Evolutionary conservation across 2,113 vertebrate species (phyloP).

Genomic region (Leptobrachium leishanense): DNA sequence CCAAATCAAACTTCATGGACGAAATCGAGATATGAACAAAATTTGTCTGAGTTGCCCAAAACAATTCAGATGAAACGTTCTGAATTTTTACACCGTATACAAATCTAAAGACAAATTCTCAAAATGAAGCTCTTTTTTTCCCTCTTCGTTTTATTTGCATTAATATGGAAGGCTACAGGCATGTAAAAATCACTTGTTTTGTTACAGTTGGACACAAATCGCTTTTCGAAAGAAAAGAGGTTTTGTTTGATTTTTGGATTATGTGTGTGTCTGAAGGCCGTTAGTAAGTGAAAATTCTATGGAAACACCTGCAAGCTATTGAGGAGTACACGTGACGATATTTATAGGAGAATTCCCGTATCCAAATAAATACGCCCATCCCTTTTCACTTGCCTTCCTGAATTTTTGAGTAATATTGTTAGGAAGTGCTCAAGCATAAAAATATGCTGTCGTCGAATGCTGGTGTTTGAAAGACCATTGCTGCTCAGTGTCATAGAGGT

Average conservation of each 20-base stretch:
- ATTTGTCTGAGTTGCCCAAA: too few relatives aligned
- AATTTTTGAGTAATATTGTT: slow-evolving; percentile 11
- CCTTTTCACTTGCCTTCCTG: background rate
- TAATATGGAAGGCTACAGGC: background rate
- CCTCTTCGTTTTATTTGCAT: too few relatives aligned
- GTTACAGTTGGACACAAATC: background rate
- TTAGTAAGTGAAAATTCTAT: slow-evolving; percentile 12
- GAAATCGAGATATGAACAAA: too few relatives aligned
- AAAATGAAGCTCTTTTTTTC: too few relatives aligned
- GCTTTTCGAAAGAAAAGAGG: background rate
- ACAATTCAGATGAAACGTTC: too few relatives aligned
- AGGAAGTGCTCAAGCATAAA: slow-evolving; percentile 2
- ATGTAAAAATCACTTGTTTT: background rate
- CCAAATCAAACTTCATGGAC: too few relatives aligned
- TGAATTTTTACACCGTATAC: too few relatives aligned
- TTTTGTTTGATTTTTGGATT: background rate
- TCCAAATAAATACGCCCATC: slow-evolving; percentile 20
- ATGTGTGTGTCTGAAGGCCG: background rate
- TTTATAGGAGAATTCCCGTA: slow-evolving; percentile 3
- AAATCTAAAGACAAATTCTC: too few relatives aligned
- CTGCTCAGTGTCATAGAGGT: slow-evolving; percentile 6
- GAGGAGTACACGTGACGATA: slow-evolving; percentile 13
- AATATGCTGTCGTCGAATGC: background rate
- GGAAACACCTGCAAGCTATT: slow-evolving; percentile 30
- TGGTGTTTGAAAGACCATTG: background rate